These are phyloP conservation scores for Drosophila testacea DNA, from an alignment of 2,888 invertebrate species.

Conservation along the genomic window DNA sequence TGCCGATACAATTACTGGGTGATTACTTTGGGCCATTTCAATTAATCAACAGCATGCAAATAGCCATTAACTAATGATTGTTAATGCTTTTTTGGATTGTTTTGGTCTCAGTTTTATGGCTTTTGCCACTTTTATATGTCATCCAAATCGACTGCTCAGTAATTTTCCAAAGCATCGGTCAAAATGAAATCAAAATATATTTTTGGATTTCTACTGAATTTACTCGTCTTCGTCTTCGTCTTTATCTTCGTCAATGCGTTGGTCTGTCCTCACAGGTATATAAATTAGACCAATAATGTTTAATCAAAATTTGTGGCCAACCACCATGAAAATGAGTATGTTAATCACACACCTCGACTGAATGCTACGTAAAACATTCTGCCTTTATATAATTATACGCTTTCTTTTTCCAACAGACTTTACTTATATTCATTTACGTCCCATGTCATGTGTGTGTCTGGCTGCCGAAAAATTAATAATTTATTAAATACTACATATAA, in stretches of 20 bases:
- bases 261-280: slow-evolving; percentile 44
- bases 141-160: slow-evolving; percentile 33
- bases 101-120: slow-evolving; percentile 48
- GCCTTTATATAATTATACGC: slow-evolving; percentile 52
- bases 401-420: slow-evolving; percentile 33
- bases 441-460: slow-evolving; percentile 66
- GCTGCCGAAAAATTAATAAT: slow-evolving; percentile 73
- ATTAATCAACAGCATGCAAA: slow-evolving; percentile 35
- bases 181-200: slow-evolving; percentile 60
- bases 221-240: neutral
- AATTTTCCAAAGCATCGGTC: slow-evolving; percentile 31
- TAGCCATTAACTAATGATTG: slow-evolving; percentile 41
- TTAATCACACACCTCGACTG: slow-evolving; percentile 38
- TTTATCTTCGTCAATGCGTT: slow-evolving; percentile 25
- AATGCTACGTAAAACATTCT: slow-evolving; percentile 60
- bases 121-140: slow-evolving; percentile 41
- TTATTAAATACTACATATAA: slow-evolving; percentile 72
- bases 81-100: slow-evolving; percentile 29
- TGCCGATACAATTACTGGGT: slow-evolving; percentile 41
- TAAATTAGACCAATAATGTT: slow-evolving; percentile 59
- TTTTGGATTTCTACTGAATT: slow-evolving; percentile 44
- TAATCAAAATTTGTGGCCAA: slow-evolving; percentile 49
- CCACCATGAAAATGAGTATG: slow-evolving; percentile 13
- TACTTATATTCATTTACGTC: slow-evolving; percentile 65
- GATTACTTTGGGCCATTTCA: slow-evolving; percentile 43